Evolutionary conservation across 2,888 invertebrate species (phyloP).

Genomic region (Oegoconia quadripuncta): DNA sequence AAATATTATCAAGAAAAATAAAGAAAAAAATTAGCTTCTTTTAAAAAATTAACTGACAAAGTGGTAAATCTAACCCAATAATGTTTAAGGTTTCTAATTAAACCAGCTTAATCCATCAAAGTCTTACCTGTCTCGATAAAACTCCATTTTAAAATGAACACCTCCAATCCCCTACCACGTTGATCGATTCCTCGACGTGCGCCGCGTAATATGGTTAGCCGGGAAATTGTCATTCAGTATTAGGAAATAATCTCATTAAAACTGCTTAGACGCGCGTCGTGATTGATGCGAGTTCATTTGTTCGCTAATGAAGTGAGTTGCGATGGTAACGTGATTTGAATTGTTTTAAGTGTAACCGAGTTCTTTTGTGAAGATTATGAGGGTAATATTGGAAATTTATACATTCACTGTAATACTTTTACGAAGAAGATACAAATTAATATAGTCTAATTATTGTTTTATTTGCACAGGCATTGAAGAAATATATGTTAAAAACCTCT

Average conservation of each 20-base stretch:
- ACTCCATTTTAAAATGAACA: slow-evolving; percentile 25
- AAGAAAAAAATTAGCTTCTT: no score
- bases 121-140: slow-evolving; percentile 14
- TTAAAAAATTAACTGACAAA: no score
- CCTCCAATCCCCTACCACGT: slow-evolving; percentile 19
- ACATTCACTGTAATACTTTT: no score
- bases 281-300: slow-evolving; percentile 57
- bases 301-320: slow-evolving; percentile 30
- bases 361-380: no score
- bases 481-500: no score
- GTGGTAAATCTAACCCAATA: no score
- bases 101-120: slow-evolving; percentile 5
- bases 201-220: slow-evolving; percentile 39
- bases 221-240: slow-evolving; percentile 54
- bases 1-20: no score
- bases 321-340: slow-evolving; percentile 28
- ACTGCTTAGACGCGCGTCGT: slow-evolving; percentile 38
- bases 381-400: no score
- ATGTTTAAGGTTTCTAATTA: no score
- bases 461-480: no score
- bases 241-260: slow-evolving; percentile 71
- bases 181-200: slow-evolving; percentile 29
- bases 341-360: slow-evolving; percentile 7
- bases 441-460: no score
- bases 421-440: no score